A percentile compares a stretch with the other conserved stretches of the same genome.
These are phyloP conservation scores for Neoscelio sp. DNA, from an alignment of 2,888 invertebrate species.

Conservation along the genomic window DNA sequence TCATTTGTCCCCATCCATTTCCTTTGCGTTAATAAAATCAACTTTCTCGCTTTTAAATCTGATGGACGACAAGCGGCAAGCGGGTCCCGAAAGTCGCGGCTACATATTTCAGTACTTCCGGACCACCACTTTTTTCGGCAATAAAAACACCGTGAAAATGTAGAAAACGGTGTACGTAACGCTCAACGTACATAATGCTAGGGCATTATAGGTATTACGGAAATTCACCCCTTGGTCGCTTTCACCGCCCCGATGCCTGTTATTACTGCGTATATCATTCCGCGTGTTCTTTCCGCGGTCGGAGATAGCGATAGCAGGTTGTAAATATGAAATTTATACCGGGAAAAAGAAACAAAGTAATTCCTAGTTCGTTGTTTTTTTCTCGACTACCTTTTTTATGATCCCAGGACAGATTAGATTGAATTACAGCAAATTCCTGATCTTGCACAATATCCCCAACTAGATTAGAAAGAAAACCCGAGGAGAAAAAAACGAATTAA, in stretches of 20 bases:
- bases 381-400: slow-evolving; percentile 54
- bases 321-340: slow-evolving; percentile 77
- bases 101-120: slow-evolving; percentile 73
- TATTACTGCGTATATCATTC: slow-evolving; percentile 81
- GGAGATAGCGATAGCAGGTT: slow-evolving; percentile 72
- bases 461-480: no score
- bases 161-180: slow-evolving; percentile 70
- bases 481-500: no score
- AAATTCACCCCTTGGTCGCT: slow-evolving; percentile 78
- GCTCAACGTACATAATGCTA: slow-evolving; percentile 70
- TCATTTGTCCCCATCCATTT: slow-evolving; percentile 32
- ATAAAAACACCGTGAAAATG: slow-evolving; percentile 76
- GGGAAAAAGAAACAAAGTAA: slow-evolving; percentile 66
- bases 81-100: slow-evolving; percentile 59
- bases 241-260: slow-evolving; percentile 76
- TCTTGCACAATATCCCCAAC: no score
- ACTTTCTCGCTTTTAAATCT: slow-evolving; percentile 13
- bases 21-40: slow-evolving; percentile 28
- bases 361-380: slow-evolving; percentile 38
- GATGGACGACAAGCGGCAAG: slow-evolving; percentile 9
- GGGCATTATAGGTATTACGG: slow-evolving; percentile 78
- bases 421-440: slow-evolving; percentile 47
- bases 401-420: slow-evolving; percentile 58
- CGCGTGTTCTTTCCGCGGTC: slow-evolving; percentile 75
- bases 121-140: slow-evolving; percentile 72